Evolutionary conservation across 2,888 invertebrate genomes (phyloP).

Genomic region (Dryadula phaetusa): DNA sequence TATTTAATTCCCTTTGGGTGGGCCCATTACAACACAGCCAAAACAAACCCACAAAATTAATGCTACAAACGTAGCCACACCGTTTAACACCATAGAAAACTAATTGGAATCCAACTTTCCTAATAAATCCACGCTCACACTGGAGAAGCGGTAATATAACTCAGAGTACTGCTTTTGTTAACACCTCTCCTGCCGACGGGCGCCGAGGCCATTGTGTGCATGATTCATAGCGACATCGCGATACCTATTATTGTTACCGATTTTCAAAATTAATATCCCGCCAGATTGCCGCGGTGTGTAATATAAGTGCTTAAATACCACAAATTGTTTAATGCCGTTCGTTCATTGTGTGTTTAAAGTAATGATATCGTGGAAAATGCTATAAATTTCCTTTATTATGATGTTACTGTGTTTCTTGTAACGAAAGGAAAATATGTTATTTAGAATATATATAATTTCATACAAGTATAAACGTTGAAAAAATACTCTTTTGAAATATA

Average conservation of each 20-base stretch:
- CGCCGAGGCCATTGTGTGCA: slow-evolving; percentile 62
- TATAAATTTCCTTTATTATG: slow-evolving; percentile 10
- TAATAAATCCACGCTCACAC: slow-evolving; percentile 70
- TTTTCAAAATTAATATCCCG: slow-evolving; percentile 75
- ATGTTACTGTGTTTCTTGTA: not conserved
- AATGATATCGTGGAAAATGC: not conserved
- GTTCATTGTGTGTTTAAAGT: slow-evolving; percentile 5
- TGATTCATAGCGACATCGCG: slow-evolving; percentile 69
- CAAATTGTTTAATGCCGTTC: slow-evolving; percentile 66
- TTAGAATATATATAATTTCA: no score
- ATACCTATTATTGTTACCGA: slow-evolving; percentile 73
- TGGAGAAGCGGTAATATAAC: slow-evolving; percentile 58
- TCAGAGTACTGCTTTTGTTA: slow-evolving; percentile 58
- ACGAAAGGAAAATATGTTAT: not conserved
- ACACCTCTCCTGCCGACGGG: slow-evolving; percentile 68
- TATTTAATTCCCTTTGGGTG: slow-evolving; percentile 24
- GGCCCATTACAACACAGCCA: slow-evolving; percentile 25
- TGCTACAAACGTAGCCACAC: slow-evolving; percentile 35
- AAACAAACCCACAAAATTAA: slow-evolving; percentile 42
- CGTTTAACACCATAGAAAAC: slow-evolving; percentile 59
- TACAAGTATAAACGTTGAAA: no score
- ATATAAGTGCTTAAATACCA: slow-evolving; percentile 62
- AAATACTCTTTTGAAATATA: not conserved
- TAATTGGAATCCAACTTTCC: slow-evolving; percentile 76
- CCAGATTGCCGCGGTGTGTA: slow-evolving; percentile 61